Conservation (phyloP, 1,140 invertebrate species). For the Propsilocerus akamusi region DNA sequence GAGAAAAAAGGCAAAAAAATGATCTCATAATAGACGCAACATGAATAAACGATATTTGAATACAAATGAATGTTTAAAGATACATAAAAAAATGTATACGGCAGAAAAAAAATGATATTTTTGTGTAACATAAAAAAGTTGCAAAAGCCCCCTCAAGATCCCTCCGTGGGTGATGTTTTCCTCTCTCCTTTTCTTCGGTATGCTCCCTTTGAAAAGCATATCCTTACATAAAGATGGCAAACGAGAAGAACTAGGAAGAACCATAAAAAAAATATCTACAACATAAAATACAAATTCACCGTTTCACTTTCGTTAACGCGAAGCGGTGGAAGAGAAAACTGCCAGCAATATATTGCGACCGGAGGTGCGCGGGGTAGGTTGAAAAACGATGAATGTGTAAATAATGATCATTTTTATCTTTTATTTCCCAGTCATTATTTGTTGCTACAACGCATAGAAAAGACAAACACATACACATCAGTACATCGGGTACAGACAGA, state of each 20-base stretch:
- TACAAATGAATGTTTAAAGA: constrained; percentile 4
- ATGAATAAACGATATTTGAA: constrained; percentile 3
- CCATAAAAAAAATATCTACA: no score
- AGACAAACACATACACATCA: no score
- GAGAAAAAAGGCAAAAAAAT: not conserved
- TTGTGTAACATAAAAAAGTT: not conserved
- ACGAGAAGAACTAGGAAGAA: no score
- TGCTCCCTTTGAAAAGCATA: no score
- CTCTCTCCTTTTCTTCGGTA: no score
- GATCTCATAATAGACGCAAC: constrained; percentile 4
- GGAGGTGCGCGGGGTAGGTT: not conserved
- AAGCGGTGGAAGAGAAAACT: no score
- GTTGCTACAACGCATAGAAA: not conserved
- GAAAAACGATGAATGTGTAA: constrained; percentile 1
- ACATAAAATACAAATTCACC: no score
- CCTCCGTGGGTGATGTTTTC: no score
- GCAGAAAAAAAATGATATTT: constrained; percentile 1
- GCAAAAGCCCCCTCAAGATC: no score
- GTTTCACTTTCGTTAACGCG: no score
- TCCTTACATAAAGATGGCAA: no score
- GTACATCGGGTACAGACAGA: no score
- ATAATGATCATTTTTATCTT: constrained; percentile 4
- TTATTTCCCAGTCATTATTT: constrained; percentile 1
- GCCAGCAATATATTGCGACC: not conserved
- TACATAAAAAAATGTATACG: constrained; percentile 4